These are phyloP conservation scores for Scolanthus callimorphus DNA, from an alignment of 92 coral and sea anemone species.

Conservation along the genomic window DNA sequence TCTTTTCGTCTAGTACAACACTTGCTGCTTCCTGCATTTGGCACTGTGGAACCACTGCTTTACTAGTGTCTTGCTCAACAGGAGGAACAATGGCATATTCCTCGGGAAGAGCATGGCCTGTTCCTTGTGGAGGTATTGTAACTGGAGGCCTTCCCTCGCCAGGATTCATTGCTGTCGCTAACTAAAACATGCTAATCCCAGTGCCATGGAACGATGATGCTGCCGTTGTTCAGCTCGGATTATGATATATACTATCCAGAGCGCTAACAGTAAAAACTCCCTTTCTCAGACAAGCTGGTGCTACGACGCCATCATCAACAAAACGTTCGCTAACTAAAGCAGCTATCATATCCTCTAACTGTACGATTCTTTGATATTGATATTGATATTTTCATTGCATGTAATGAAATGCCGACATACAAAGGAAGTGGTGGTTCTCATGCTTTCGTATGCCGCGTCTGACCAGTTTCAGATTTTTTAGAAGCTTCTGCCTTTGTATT, in stretches of 20 bases:
- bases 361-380: slow-evolving; percentile 63
- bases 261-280: slow-evolving; percentile 47
- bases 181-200: slow-evolving; percentile 29
- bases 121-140: slow-evolving; percentile 47
- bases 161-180: not conserved
- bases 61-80: slow-evolving; percentile 48
- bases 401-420: slow-evolving; percentile 50
- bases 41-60: slow-evolving; percentile 33
- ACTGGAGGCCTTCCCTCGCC: slow-evolving; percentile 32
- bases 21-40: slow-evolving; percentile 28
- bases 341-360: slow-evolving; percentile 65
- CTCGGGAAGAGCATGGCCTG: slow-evolving; percentile 50
- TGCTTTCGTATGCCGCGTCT: slow-evolving; percentile 64
- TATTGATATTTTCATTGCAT: slow-evolving; percentile 56
- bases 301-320: slow-evolving; percentile 39
- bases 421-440: slow-evolving; percentile 70
- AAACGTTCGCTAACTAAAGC: slow-evolving; percentile 55
- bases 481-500: slow-evolving; percentile 51
- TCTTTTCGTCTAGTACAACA: slow-evolving; percentile 22
- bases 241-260: slow-evolving; percentile 48
- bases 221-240: slow-evolving; percentile 40
- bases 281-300: slow-evolving; percentile 37
- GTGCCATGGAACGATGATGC: slow-evolving; percentile 49
- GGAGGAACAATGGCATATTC: slow-evolving; percentile 60
- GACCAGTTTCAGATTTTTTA: slow-evolving; percentile 59